Evolutionary conservation across 1,140 invertebrate genomes (phyloP).

Genomic region (Formica exsecta): DNA sequence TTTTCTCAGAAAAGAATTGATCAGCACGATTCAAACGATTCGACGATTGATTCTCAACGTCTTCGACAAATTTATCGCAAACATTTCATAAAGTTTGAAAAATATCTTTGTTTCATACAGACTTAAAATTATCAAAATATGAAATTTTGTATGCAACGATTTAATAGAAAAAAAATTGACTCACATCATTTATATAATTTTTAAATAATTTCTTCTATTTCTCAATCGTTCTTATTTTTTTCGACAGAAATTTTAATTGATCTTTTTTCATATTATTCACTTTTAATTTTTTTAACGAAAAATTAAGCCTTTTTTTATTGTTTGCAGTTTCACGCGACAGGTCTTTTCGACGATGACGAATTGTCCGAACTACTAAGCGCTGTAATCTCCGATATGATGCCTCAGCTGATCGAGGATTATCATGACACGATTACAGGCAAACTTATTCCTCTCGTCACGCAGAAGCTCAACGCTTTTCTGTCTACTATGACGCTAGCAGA

Average conservation of each 20-base stretch:
- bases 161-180: background rate
- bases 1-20: no score
- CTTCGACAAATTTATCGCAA: no score
- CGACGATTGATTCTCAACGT: no score
- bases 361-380: slow-evolving; percentile 61
- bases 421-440: background rate
- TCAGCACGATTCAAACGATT: no score
- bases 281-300: no score
- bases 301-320: background rate
- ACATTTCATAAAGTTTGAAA: no score
- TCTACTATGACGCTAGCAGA: background rate
- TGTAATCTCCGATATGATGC: slow-evolving; percentile 63
- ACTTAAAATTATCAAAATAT: no score
- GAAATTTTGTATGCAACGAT: background rate
- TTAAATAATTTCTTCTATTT: no score
- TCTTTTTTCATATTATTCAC: no score
- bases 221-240: no score
- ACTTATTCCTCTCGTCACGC: background rate
- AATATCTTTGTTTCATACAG: no score
- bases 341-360: slow-evolving; percentile 67
- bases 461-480: slow-evolving; percentile 4
- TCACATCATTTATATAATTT: background rate
- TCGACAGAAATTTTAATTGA: no score
- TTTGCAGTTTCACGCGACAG: slow-evolving; percentile 66
- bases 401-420: slow-evolving; percentile 57